Conservation (phyloP, 2,113 vertebrate genomes). For the Eublepharis macularius region DNA sequence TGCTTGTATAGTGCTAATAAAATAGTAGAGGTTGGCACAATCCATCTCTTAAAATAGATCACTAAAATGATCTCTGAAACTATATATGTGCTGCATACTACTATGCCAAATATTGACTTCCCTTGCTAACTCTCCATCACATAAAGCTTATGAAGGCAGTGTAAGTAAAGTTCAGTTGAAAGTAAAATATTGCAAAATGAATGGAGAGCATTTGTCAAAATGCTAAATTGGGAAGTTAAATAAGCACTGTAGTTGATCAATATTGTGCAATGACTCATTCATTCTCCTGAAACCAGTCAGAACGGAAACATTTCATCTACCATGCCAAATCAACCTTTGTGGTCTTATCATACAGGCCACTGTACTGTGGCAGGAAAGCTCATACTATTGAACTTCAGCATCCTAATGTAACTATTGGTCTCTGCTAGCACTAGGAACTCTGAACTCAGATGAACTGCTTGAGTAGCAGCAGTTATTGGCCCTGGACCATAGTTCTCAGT, state of each 20-base stretch:
- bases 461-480: neutral
- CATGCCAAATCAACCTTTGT: neutral
- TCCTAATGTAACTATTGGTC: neutral
- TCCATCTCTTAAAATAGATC: slow-evolving; percentile 56
- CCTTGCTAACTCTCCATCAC: slow-evolving; percentile 60
- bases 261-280: slow-evolving; percentile 71
- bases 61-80: slow-evolving; percentile 45
- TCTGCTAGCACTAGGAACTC: neutral
- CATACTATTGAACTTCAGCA: neutral
- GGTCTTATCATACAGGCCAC: neutral
- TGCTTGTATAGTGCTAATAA: slow-evolving; percentile 35
- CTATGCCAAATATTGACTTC: slow-evolving; percentile 70
- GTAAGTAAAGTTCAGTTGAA: slow-evolving; percentile 72
- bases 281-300: slow-evolving; percentile 65
- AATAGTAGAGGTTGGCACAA: slow-evolving; percentile 30
- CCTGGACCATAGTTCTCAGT: neutral
- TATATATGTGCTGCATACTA: slow-evolving; percentile 50
- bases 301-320: slow-evolving; percentile 40
- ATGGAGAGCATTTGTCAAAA: slow-evolving; percentile 74
- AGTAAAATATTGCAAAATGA: slow-evolving; percentile 73
- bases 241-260: slow-evolving; percentile 69
- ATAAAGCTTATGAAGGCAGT: slow-evolving; percentile 65
- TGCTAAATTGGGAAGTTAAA: slow-evolving; percentile 73
- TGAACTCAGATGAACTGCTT: neutral
- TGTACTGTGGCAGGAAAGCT: neutral